Base-by-base conservation (phyloP, 2,797 vertebrate species). In the Sciaenops ocellatus region DNA sequence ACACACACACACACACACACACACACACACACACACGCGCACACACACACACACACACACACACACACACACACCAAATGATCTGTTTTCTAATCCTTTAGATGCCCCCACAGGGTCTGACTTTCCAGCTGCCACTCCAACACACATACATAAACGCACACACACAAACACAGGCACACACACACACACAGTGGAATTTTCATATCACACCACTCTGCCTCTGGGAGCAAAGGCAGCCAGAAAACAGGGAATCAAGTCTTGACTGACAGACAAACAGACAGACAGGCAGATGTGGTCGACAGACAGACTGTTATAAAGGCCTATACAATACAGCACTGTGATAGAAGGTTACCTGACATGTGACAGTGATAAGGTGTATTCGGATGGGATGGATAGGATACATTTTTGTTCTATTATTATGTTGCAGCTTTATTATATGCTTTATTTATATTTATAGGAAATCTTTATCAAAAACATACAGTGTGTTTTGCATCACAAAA, bases 81-180 rank as follows among this genome's bases (percentile, higher is more conserved):
- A 80, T 79, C 66, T 76, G 65, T 69, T 78, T 84, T 84, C 71
- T 80, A 85, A 88, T 89, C 80, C 79, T 70, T 81, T 69, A 73
- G 82, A 86, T 85, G 74, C 69, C 69, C 86, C 86, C 86, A 80
- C 60, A 85, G 87, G 86, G 85, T 80, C 77, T 65, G 63, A 69
- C 61, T 47, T 78, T 85, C 83, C 86, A 91, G 85, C 87, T 91
- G 90, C 85, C 83, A 85, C 82, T 73, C 50, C 18, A 69, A 72
- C 57, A 72, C 76, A 55, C 75, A 72, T 59, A 66, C 28, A 47
- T 59, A 26, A 42, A 63, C 38, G 41, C 38, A 56, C 38, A 68
- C 3, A 26, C 46, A 38, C 34, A 5, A n/a, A 63, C 38, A 48
- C 17, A 62, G 24, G 41, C 38, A 56, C 38, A 68, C 3, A 26